Conservation (phyloP, 2,888 invertebrate species). For the Nipponacmea schrenckii region DNA sequence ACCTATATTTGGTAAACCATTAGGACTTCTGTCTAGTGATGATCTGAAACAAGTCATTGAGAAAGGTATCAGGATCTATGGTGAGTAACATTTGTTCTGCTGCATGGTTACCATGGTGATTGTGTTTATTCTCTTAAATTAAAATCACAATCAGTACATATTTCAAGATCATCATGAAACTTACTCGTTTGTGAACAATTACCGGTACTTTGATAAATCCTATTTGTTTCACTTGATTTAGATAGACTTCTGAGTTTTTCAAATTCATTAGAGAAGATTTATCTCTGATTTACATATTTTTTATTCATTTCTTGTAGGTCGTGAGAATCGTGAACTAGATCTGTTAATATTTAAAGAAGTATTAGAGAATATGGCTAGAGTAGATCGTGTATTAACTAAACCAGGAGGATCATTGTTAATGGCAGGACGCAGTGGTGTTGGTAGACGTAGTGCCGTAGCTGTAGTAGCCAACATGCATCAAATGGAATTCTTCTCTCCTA, state of each 20-base stretch:
- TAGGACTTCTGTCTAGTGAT: conserved; percentile 69
- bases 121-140: not conserved
- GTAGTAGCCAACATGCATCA: conserved; percentile 80
- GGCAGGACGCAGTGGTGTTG: conserved; percentile 83
- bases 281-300: not conserved
- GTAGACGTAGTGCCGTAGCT: conserved; percentile 82
- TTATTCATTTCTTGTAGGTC: conserved; percentile 69
- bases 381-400: conserved; percentile 75
- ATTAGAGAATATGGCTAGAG: conserved; percentile 74
- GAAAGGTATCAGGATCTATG: conserved; percentile 67
- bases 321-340: conserved; percentile 76
- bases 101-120: not conserved
- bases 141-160: not conserved
- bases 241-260: no score
- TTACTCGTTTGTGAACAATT: no score
- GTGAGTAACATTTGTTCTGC: conserved; percentile 43
- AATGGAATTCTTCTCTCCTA: conserved; percentile 73
- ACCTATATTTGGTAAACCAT: conserved; percentile 67
- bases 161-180: not conserved
- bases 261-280: no score
- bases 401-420: conserved; percentile 77
- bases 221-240: no score
- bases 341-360: conserved; percentile 77
- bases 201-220: no score
- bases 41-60: conserved; percentile 70